Base-by-base conservation (phyloP, 92 coral and sea anemone genomes). In the Porites rus region DNA sequence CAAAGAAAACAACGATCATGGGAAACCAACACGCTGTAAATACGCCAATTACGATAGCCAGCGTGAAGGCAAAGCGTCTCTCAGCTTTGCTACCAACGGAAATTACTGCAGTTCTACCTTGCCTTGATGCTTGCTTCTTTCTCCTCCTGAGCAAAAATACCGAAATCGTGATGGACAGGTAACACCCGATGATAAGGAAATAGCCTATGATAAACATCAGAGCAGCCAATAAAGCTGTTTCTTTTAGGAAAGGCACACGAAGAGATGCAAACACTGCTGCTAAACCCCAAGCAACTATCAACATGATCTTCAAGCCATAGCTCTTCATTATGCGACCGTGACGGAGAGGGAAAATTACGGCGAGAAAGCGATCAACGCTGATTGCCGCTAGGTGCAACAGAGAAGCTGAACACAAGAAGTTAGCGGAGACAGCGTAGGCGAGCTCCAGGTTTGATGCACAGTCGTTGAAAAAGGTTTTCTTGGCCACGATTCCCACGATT, bases 21-120 rank as follows among this genome's bases (percentile, higher is more conserved):
- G 91, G 91, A 51, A 88, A n/a, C 91, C 91, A 88, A 59, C 81
- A 81, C 2, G 72, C 76, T 4, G 88, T 56, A 10, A 88, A 88
- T 18, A 83, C 43, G 54, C 72, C 80, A 56, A 88, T 88, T 12
- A 82, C 86, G 16, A 82, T 82, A 8, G 92, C 92, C 65, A 89
- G 58, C 17, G 92, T 89, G 13, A 63, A 46, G 31, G 92, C 92
- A 18, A 89, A 84, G 8, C 89, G 88, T 12, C 76, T 62, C 61
- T 89, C 92, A n/a, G 72, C 73, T 59, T 75, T 75, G 62, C 85
- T 53, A 17, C 62, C 81, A 16, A 77, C 70, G 14, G 46, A 65
- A 20, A 63, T 76, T 1, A 21, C 1, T 13, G 81, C n/a, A n/a
- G n/a, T 52, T 2, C 54, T 51, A n/a, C 28, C 13, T 51, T 65